Evolutionary conservation across 2,113 vertebrate species (phyloP).

Genomic region (Spermophilus dauricus): DNA sequence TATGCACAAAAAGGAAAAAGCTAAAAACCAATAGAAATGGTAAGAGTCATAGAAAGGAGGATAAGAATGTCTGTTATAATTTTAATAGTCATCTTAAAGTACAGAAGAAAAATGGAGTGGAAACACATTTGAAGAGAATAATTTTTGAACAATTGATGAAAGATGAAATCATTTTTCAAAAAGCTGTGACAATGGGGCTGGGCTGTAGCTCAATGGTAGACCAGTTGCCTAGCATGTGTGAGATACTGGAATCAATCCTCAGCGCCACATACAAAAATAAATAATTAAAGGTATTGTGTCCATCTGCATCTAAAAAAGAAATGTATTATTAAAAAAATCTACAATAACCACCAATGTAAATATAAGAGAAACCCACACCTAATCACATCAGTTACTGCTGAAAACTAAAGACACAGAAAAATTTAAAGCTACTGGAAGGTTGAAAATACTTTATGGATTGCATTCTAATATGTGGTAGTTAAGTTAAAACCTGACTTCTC

Average conservation of each 20-base stretch:
- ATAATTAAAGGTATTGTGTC: too few species aligned
- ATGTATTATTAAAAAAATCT: too few species aligned
- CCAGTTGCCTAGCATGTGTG: too few species aligned
- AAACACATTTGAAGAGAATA: neutral
- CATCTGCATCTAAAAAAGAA: too few species aligned
- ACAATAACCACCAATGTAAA: neutral
- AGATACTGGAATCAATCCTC: too few species aligned
- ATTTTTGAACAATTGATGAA: neutral
- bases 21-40: neutral
- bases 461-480: neutral
- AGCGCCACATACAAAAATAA: too few species aligned
- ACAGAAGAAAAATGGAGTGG: neutral
- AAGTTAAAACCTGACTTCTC: constrained; percentile 40
- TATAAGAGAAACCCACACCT: neutral
- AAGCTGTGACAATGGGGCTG: neutral
- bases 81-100: neutral
- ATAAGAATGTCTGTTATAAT: neutral
- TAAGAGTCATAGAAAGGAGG: neutral
- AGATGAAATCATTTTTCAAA: neutral
- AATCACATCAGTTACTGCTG: neutral
- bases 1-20: neutral
- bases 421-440: neutral
- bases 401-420: neutral
- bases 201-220: too few species aligned
- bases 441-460: neutral